Base-by-base conservation (phyloP, 2,888 invertebrate genomes). In the Ochlodes sylvanus region DNA sequence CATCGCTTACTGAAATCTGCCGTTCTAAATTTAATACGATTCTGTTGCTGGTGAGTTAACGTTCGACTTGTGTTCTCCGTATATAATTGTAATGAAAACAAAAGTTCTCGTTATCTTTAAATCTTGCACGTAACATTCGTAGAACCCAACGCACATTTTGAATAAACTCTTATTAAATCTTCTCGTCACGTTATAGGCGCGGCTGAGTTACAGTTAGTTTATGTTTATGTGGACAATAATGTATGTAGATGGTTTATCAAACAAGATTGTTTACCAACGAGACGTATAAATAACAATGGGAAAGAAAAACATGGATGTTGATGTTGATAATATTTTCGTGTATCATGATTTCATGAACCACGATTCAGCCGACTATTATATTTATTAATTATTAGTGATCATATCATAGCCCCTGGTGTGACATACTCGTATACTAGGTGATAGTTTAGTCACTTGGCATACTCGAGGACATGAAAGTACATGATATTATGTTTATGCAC, bases 161-260 rank as follows among this genome's bases (percentile, higher is more conserved):
- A 68, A 68, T 68, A 68, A 68, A 62, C 47, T 57, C 56, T 62
- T 38, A 62, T 62, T 68, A 68, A 62, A 68, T 56, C 68, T 68
- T 68, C 68, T 67, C 61, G 67, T 67, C 67, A 67, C 67, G 67
- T 67, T 56, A 67, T 55, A 27, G 56, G 61, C 47, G 61, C 55
- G 55, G 61, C 44, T 55, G 61, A 55, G 67, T 47, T 67, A 67
- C 67, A 67, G 67, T 62, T 67, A 67, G 54, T 61, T 62, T 67
- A 67, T 67, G 73, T 77, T 76, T 77, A 74, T 78, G 75, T 75
- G 73, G 70, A 70, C 71, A 73, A 76, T 75, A 75, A 75, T 73
- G 73, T 73, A 75, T 73, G 73, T 73, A 76, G 75, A 73, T 74
- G 73, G 77, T 75, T 74, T 73, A 74, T 73, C 72, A 76, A 77